Base-by-base conservation (phyloP, 2,888 invertebrate genomes). In the Philonicus albiceps region DNA sequence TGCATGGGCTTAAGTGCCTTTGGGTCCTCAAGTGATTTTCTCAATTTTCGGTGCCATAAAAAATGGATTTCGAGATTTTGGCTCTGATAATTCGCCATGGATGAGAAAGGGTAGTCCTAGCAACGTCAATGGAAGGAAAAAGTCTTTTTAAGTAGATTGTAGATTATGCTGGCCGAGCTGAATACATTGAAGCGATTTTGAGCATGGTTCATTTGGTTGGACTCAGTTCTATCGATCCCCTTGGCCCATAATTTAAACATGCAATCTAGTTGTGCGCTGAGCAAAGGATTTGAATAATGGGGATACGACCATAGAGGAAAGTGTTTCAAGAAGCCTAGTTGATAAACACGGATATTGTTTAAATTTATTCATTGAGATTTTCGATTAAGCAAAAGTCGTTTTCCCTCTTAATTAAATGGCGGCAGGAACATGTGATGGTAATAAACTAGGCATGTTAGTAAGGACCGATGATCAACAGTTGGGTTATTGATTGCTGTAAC, bases 1-100 rank as follows among this genome's bases (percentile, higher is more conserved):
- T 81, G 81, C 81, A 81, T 81, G 81, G 81, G 55, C 81, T 81
- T 81, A 81, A 81, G 81, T 81, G 81, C 81, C 78, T 40, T 30
- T n/a, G 31, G 53, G 55, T 53, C 81, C 81, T 55, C 53, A 55
- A 81, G 81, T 53, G 55, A 81, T 81, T 81, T 81, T 81, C 81
- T 81, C 81, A 81, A 81, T 81, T 81, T 81, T 81, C 81, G 81
- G 53, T 53, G 81, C 53, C 34, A 55, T 81, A 81, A 81, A 81
- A 81, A 81, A 53, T 49, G 81, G 34, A 53, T 81, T 81, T 81
- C 8, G n/a, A 55, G 55, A 53, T 55, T 53, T 81, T 55, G 27
- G 30, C 55, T 31, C 53, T 22, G 81, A 81, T 81, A 81, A 53
- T 81, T 81, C 27, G 81, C 81, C 40, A 30, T 81, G 81, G 78